Percentiles rank a stretch among this genome's conserved stretches.
Evolutionary conservation across 2,888 invertebrate species (phyloP).

Genomic region (Saturnia japonica): DNA sequence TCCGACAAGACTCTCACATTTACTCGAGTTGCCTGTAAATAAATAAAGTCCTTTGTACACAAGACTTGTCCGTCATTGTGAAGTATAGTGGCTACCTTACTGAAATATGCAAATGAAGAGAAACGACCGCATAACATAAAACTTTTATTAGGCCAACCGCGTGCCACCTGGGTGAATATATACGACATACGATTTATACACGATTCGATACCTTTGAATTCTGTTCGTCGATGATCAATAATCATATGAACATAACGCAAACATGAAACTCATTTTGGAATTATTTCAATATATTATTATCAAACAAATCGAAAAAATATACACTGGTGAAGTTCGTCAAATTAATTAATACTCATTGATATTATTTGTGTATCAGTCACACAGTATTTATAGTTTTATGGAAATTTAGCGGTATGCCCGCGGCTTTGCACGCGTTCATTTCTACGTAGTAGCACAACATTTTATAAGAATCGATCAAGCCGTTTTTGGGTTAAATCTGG

Average conservation of each 20-base stretch:
- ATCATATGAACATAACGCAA: neutral
- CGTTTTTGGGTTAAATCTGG: too few species aligned
- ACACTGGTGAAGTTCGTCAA: too few species aligned
- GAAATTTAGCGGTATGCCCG: too few species aligned
- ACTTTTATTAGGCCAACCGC: conserved; percentile 39
- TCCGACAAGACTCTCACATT: conserved; percentile 7
- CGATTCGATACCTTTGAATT: conserved; percentile 1
- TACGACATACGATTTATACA: conserved; percentile 3
- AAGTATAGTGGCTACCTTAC: conserved; percentile 44
- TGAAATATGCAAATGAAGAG: conserved; percentile 53
- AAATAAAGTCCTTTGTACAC: conserved; percentile 29
- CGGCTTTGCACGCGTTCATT: too few species aligned
- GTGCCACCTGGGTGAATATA: conserved; percentile 7
- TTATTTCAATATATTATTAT: neutral
- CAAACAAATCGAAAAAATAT: too few species aligned
- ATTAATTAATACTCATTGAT: too few species aligned
- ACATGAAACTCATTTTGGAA: neutral
- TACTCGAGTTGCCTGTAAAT: conserved; percentile 28
- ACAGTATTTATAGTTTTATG: neutral
- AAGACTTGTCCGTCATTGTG: conserved; percentile 38
- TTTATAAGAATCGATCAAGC: too few species aligned
- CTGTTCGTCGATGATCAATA: neutral
- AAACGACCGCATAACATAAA: conserved; percentile 42
- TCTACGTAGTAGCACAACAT: too few species aligned
- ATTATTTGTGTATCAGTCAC: too few species aligned